Conservation (phyloP, 1,140 invertebrate genomes). For the Medauroidea extradentata region DNA sequence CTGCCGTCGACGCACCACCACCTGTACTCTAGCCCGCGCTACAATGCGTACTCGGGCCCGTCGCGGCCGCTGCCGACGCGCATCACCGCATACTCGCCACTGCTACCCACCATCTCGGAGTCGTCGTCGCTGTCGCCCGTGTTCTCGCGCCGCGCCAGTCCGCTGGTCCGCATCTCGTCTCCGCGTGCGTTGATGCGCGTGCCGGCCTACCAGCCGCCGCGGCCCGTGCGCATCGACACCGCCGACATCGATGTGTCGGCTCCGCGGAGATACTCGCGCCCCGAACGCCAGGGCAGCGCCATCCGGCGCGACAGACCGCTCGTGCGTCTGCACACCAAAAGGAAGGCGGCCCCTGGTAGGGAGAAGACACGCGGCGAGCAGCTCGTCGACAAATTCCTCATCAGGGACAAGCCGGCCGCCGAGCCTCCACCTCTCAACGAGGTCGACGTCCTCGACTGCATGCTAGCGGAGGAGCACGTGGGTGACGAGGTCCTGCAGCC, state of each 20-base stretch:
- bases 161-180: constrained; percentile 23
- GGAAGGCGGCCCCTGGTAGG: constrained; percentile 46
- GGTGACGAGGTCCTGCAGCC: background rate
- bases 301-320: constrained; percentile 65
- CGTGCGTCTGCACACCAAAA: constrained; percentile 60
- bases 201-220: constrained; percentile 47
- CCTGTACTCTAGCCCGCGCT: background rate
- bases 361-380: constrained; percentile 65
- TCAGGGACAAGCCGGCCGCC: constrained; percentile 51
- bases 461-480: background rate
- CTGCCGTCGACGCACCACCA: constrained; percentile 16
- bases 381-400: constrained; percentile 69
- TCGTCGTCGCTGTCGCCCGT: constrained; percentile 46
- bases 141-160: constrained; percentile 30
- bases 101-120: constrained; percentile 68
- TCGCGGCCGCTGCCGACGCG: background rate
- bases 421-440: constrained; percentile 16
- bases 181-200: constrained; percentile 30
- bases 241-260: constrained; percentile 76
- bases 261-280: constrained; percentile 41
- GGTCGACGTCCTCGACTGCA: background rate
- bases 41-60: background rate
- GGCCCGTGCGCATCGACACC: constrained; percentile 67
- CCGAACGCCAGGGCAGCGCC: constrained; percentile 46
- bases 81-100: constrained; percentile 54